Evolutionary conservation across 2,888 invertebrate genomes (phyloP).

Genomic region (Drosophila pullipes): DNA sequence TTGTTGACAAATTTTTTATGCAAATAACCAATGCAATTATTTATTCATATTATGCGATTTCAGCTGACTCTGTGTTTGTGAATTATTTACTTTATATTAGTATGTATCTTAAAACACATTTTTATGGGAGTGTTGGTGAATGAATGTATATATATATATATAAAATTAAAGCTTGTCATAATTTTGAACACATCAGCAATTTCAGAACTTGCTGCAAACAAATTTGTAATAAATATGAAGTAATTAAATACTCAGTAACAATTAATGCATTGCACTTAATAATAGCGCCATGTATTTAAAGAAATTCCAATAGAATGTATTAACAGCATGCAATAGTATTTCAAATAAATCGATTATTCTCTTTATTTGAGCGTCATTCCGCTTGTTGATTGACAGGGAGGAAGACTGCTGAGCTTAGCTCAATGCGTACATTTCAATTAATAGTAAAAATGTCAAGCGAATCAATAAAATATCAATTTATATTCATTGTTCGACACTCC

Average conservation of each 20-base stretch:
- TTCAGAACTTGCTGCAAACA: background rate
- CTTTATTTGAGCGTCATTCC: background rate
- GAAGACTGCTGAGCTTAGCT: conserved; percentile 25
- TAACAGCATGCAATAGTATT: background rate
- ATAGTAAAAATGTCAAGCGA: conserved; percentile 41
- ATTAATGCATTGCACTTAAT: background rate
- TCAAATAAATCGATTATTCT: background rate
- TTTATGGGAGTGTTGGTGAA: background rate
- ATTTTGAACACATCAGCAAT: background rate
- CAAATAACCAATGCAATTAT: conserved; percentile 37
- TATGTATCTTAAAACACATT: conserved; percentile 3
- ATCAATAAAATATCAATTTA: conserved; percentile 73
- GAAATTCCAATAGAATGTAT: background rate
- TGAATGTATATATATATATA: background rate
- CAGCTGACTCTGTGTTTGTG: conserved; percentile 33
- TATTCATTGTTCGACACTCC: conserved; percentile 51
- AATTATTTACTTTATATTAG: conserved; percentile 41
- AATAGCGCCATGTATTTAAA: background rate
- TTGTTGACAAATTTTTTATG: background rate
- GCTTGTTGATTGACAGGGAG: too few species aligned
- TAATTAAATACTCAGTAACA: background rate
- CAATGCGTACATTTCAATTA: conserved; percentile 47
- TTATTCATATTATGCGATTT: conserved; percentile 39
- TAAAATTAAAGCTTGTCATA: background rate
- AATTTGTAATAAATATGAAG: background rate